phyloP scores from a whole-genome alignment of 2,113 vertebrate species.

The Maccullochella peelii region DNA sequence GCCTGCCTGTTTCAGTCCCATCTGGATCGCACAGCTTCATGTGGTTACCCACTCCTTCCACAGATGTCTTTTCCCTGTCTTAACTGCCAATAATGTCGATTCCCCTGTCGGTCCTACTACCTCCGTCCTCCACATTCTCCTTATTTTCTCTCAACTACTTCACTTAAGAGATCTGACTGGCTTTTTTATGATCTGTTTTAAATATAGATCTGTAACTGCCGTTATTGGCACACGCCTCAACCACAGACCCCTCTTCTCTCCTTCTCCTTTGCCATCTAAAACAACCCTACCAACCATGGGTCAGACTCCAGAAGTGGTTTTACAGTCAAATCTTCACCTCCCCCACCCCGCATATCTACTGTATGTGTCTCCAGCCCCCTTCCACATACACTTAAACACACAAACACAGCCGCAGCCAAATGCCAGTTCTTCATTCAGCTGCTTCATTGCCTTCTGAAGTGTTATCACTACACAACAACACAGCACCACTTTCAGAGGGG shows the following conservation, averaged over 20 bases:
- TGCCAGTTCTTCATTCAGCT: background rate
- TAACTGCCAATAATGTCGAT: slow-evolving; percentile 49
- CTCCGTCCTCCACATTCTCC: slow-evolving; percentile 30
- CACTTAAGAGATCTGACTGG: slow-evolving; percentile 65
- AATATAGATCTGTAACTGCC: slow-evolving; percentile 69
- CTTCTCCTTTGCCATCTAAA: slow-evolving; percentile 33
- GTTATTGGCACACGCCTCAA: slow-evolving; percentile 53
- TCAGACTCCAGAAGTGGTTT: slow-evolving; percentile 50
- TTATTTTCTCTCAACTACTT: slow-evolving; percentile 57
- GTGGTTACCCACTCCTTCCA: slow-evolving; percentile 46
- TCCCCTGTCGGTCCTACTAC: slow-evolving; percentile 21
- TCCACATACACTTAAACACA: background rate
- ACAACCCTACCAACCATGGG: background rate
- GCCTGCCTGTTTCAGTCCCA: slow-evolving; percentile 39
- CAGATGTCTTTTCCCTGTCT: slow-evolving; percentile 53
- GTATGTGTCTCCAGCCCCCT: background rate
- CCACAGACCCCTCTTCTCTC: slow-evolving; percentile 61
- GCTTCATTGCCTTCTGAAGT: background rate
- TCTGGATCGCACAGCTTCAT: slow-evolving; percentile 53
- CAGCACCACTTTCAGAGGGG: background rate
- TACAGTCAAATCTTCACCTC: slow-evolving; percentile 25
- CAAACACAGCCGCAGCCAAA: background rate
- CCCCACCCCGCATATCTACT: background rate
- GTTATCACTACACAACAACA: background rate
- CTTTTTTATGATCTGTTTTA: slow-evolving; percentile 73